Conservation (phyloP, 2,888 invertebrate genomes). For the Zonitis immaculata region DNA sequence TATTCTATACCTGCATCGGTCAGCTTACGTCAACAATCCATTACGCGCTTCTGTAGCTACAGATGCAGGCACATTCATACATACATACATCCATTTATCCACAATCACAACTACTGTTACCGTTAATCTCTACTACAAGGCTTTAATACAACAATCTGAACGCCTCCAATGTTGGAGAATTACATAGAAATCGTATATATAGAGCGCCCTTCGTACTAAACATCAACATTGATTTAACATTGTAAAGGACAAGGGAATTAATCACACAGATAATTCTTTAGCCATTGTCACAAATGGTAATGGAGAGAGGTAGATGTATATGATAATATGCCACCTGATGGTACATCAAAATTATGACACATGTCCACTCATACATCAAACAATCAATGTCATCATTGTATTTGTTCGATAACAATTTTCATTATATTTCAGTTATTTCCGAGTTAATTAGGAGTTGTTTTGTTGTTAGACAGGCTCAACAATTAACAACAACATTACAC, state of each 20-base stretch:
- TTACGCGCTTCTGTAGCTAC: constrained; percentile 41
- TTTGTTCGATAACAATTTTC: no score
- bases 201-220: not conserved
- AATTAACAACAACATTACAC: no score
- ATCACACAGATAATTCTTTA: constrained; percentile 29
- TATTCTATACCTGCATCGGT: constrained; percentile 47
- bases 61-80: constrained; percentile 14
- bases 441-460: no score
- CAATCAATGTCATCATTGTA: no score
- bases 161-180: not conserved
- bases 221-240: constrained; percentile 30
- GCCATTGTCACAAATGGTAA: constrained; percentile 16
- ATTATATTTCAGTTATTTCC: no score
- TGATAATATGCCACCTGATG: not conserved
- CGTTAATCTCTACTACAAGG: not conserved
- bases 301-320: constrained; percentile 15
- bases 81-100: no score
- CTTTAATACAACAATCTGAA: not conserved
- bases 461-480: no score
- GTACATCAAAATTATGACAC: not conserved
- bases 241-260: constrained; percentile 32
- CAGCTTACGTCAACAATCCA: constrained; percentile 49
- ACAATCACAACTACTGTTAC: no score
- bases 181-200: not conserved
- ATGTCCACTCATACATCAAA: not conserved